Evolutionary conservation across 2,888 invertebrate species (phyloP).

Genomic region (Synergus umbraculus): DNA sequence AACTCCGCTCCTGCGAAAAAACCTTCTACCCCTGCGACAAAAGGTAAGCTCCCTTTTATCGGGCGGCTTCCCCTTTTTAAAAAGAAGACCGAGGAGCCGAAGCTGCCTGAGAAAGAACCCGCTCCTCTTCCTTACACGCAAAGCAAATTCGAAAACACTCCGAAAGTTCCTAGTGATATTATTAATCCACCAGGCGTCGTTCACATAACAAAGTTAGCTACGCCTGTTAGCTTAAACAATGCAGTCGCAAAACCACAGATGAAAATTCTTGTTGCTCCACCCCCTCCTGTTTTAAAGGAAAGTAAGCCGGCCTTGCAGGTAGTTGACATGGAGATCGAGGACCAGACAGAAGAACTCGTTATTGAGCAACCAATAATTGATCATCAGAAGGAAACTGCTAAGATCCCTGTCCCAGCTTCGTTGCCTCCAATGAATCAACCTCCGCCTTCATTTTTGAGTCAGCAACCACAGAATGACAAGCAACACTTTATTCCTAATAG

Average conservation of each 20-base stretch:
- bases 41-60: slow-evolving; percentile 89
- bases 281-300: slow-evolving; percentile 72
- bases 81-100: slow-evolving; percentile 78
- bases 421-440: slow-evolving; percentile 58
- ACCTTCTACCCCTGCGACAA: slow-evolving; percentile 68
- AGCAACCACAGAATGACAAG: slow-evolving; percentile 7
- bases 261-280: slow-evolving; percentile 74
- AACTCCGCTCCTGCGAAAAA: slow-evolving; percentile 62
- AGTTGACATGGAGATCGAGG: slow-evolving; percentile 76
- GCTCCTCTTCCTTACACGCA: slow-evolving; percentile 73
- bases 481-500: not conserved
- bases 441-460: slow-evolving; percentile 49
- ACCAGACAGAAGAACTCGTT: slow-evolving; percentile 71
- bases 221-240: slow-evolving; percentile 60
- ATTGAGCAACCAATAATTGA: slow-evolving; percentile 68
- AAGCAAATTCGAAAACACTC: slow-evolving; percentile 75
- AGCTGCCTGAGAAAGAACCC: slow-evolving; percentile 77
- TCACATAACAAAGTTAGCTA: slow-evolving; percentile 74
- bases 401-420: slow-evolving; percentile 57
- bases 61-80: slow-evolving; percentile 91
- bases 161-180: slow-evolving; percentile 74
- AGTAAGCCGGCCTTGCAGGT: slow-evolving; percentile 68
- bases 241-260: slow-evolving; percentile 55
- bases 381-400: slow-evolving; percentile 52
- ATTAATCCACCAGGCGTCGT: slow-evolving; percentile 76